These are phyloP conservation scores for Drosophila bipectinata DNA, from an alignment of 1,140 invertebrate genomes.

Conservation along the genomic window DNA sequence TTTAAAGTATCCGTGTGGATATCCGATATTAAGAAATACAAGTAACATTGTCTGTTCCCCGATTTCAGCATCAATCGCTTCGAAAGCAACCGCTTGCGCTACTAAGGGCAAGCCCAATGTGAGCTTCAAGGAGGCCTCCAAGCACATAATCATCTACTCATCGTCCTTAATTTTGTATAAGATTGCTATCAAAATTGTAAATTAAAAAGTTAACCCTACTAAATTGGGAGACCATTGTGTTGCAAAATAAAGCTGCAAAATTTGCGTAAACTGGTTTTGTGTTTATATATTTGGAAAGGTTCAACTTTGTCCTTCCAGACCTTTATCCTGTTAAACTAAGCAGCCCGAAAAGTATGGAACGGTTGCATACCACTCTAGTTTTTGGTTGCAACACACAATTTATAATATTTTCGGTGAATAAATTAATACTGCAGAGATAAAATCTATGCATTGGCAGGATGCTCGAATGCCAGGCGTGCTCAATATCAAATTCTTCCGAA, in stretches of 20 bases:
- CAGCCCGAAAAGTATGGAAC: too few relatives aligned
- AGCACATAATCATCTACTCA: not conserved
- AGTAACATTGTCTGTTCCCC: constrained; percentile 1
- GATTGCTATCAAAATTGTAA: constrained; percentile 31
- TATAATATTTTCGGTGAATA: not conserved
- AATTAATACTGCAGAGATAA: not conserved
- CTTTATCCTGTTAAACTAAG: too few relatives aligned
- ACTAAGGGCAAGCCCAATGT: constrained; percentile 16
- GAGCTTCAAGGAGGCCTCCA: not conserved
- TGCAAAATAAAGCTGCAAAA: not conserved
- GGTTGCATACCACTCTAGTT: too few relatives aligned
- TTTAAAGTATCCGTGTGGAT: too few relatives aligned
- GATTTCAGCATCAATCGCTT: constrained; percentile 64
- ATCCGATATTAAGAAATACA: not conserved
- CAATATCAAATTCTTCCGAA: too few relatives aligned
- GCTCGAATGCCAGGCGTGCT: too few relatives aligned
- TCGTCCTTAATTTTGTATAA: constrained; percentile 7
- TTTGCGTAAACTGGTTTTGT: not conserved
- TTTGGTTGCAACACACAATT: too few relatives aligned
- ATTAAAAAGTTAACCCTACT: constrained; percentile 22
- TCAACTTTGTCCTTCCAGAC: not conserved
- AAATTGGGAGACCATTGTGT: constrained; percentile 11
- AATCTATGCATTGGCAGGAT: too few relatives aligned
- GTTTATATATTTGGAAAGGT: not conserved
- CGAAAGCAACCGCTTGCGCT: constrained; percentile 47